Percentiles rank a stretch among this genome's conserved stretches.
These are phyloP conservation scores for Cotesia typhae DNA, from an alignment of 1,140 invertebrate genomes.

Conservation along the genomic window DNA sequence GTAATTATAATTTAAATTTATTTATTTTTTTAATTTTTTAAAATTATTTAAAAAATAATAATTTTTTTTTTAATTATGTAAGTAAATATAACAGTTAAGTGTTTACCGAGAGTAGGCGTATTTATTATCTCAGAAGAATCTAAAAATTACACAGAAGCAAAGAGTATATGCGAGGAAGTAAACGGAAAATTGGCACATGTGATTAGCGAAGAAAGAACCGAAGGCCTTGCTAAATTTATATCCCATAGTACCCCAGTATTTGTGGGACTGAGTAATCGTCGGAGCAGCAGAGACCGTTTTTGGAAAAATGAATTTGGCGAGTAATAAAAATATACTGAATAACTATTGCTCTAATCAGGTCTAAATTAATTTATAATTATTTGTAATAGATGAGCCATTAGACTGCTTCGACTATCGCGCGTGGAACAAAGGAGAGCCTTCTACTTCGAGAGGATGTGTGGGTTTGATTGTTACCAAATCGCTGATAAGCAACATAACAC, in stretches of 20 bases:
- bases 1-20: conserved; percentile 37
- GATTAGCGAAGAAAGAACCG: conserved; percentile 68
- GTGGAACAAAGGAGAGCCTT: conserved; percentile 73
- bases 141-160: conserved; percentile 69
- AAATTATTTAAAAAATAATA: not conserved
- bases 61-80: not conserved
- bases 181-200: conserved; percentile 70
- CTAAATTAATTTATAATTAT: too few species aligned
- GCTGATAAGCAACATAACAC: conserved; percentile 40
- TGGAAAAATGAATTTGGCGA: conserved; percentile 62
- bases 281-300: conserved; percentile 50
- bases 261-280: conserved; percentile 66
- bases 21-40: not conserved
- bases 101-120: conserved; percentile 69
- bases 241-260: conserved; percentile 58
- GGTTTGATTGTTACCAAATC: conserved; percentile 55
- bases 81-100: conserved; percentile 53
- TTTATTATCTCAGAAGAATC: conserved; percentile 65
- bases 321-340: conserved; percentile 2
- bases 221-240: conserved; percentile 64
- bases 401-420: conserved; percentile 70
- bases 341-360: too few species aligned
- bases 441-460: conserved; percentile 67
- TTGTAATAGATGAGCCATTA: conserved; percentile 62
- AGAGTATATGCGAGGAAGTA: conserved; percentile 64